Conservation (phyloP, 2,888 invertebrate species). For the Rotaria sp. region DNA sequence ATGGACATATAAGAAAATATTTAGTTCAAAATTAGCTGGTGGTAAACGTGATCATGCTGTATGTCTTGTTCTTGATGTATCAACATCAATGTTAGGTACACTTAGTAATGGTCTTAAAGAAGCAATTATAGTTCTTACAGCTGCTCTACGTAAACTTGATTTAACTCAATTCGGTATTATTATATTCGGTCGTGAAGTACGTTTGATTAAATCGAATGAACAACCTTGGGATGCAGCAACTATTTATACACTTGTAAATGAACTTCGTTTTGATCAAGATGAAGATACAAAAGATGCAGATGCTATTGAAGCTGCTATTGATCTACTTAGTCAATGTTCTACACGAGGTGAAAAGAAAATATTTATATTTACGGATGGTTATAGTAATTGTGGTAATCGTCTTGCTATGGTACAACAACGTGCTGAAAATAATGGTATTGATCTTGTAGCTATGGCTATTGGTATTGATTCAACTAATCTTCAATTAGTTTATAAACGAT, state of each 20-base stretch:
- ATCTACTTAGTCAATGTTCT: not conserved
- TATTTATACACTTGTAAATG: not conserved
- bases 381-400: not conserved
- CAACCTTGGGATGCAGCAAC: not conserved
- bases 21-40: not conserved
- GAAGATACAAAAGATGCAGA: not conserved
- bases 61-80: not conserved
- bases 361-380: not conserved
- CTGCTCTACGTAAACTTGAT: not conserved
- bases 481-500: not conserved
- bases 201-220: not conserved
- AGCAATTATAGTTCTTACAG: not conserved
- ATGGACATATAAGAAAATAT: not conserved
- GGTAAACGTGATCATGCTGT: not conserved
- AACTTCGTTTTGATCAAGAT: not conserved
- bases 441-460: not conserved
- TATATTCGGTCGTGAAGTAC: not conserved
- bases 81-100: not conserved
- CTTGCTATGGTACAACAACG: not conserved
- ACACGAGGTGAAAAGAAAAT: constrained; percentile 4
- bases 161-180: not conserved
- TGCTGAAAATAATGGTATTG: not conserved
- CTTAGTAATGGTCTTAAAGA: not conserved
- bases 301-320: not conserved
- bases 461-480: not conserved